Evolutionary conservation across 1,140 invertebrate genomes (phyloP).

Genomic region (Pentalonia nigronervosa): DNA sequence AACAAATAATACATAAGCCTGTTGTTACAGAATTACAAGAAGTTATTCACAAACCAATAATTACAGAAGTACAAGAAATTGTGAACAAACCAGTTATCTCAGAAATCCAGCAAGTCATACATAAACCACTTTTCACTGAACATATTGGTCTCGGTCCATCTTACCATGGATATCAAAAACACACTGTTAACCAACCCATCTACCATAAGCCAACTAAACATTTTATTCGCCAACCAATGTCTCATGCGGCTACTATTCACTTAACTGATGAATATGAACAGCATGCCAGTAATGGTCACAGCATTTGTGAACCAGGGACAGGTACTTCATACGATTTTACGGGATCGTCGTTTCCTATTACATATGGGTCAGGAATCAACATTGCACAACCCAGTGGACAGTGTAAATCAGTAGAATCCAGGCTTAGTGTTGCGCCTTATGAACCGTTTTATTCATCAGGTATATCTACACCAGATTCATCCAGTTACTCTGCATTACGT

Average conservation of each 20-base stretch:
- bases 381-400: too few relatives aligned
- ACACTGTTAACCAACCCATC: slow-evolving; percentile 25
- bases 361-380: background rate
- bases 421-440: background rate
- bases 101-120: slow-evolving; percentile 52
- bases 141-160: slow-evolving; percentile 51
- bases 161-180: slow-evolving; percentile 50
- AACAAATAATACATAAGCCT: slow-evolving; percentile 58
- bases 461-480: background rate
- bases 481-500: background rate
- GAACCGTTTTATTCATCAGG: background rate
- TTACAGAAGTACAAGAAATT: slow-evolving; percentile 54
- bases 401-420: background rate
- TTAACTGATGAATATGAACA: slow-evolving; percentile 51
- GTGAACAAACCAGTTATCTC: slow-evolving; percentile 50
- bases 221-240: slow-evolving; percentile 7
- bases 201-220: background rate
- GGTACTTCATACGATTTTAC: background rate
- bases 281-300: slow-evolving; percentile 7
- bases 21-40: slow-evolving; percentile 53
- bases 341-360: background rate
- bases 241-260: background rate
- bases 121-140: slow-evolving; percentile 52
- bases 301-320: background rate
- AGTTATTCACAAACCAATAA: slow-evolving; percentile 57